A percentile compares a stretch with the other conserved stretches of the same genome.
Conservation (phyloP, 2,888 invertebrate genomes). For the Nomada fabriciana region DNA sequence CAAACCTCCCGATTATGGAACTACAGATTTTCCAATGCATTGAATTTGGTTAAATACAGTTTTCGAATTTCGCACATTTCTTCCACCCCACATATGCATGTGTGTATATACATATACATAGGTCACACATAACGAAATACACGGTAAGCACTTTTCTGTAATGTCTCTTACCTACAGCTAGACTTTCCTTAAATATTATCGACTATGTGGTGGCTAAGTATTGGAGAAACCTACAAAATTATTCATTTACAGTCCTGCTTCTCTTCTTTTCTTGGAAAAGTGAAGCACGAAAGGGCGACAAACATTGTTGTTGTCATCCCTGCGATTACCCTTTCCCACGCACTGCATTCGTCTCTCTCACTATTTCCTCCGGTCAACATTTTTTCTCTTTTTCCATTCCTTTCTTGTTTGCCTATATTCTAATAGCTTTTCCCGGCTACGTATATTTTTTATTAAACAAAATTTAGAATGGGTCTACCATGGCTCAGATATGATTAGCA, state of each 20-base stretch:
- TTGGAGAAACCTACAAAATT: slow-evolving; percentile 69
- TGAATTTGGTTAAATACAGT: too few species aligned
- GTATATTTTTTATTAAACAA: slow-evolving; percentile 76
- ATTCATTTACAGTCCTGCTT: slow-evolving; percentile 52
- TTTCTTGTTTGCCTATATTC: slow-evolving; percentile 53
- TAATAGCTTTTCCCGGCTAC: slow-evolving; percentile 85
- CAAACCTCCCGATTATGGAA: too few species aligned
- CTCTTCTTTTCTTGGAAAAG: slow-evolving; percentile 40
- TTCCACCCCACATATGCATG: neutral
- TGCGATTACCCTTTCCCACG: slow-evolving; percentile 22
- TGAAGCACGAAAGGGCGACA: slow-evolving; percentile 13
- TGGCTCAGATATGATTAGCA: slow-evolving; percentile 88
- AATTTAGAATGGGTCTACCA: slow-evolving; percentile 83
- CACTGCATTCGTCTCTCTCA: slow-evolving; percentile 12
- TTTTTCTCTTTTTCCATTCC: slow-evolving; percentile 52
- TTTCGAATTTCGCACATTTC: neutral
- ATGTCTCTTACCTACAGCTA: slow-evolving; percentile 64
- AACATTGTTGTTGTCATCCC: slow-evolving; percentile 2
- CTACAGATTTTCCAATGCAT: too few species aligned
- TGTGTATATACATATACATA: neutral
- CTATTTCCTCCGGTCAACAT: slow-evolving; percentile 16
- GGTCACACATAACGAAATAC: neutral
- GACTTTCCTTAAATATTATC: slow-evolving; percentile 31
- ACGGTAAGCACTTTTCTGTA: neutral
- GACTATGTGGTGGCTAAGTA: slow-evolving; percentile 50